A percentile compares a stretch with the other conserved stretches of the same genome.
phyloP scores from a whole-genome alignment of 2,113 vertebrate species.

The Pimephales promelas region DNA sequence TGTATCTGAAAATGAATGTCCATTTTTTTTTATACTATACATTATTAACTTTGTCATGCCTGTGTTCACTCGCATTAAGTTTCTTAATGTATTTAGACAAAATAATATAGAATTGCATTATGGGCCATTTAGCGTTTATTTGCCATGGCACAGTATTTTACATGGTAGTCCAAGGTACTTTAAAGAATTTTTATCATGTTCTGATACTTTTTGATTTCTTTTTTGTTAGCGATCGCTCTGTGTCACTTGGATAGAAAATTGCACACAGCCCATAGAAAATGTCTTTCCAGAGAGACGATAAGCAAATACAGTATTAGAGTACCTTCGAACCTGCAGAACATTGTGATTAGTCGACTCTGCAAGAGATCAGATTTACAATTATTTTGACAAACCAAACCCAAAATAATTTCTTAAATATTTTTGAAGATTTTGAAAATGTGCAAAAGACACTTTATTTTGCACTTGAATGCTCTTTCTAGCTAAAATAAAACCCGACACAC shows the following conservation, averaged over 20 bases:
- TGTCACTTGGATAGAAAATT: background rate
- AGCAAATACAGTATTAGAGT: background rate
- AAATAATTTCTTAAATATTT: background rate
- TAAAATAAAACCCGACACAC: slow-evolving; percentile 12
- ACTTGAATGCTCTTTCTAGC: background rate
- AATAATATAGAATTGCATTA: background rate
- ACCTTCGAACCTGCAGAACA: background rate
- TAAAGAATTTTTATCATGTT: no score
- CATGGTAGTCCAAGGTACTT: no score
- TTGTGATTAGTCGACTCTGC: background rate
- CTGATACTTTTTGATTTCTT: no score
- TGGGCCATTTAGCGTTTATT: background rate
- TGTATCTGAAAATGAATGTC: no score
- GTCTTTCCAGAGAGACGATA: background rate
- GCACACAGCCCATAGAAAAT: background rate
- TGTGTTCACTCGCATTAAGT: no score
- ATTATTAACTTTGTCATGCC: no score
- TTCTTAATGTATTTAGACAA: background rate
- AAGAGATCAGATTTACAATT: background rate
- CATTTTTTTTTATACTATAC: no score
- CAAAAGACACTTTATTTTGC: slow-evolving; percentile 2
- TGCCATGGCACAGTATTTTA: background rate
- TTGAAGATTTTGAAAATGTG: background rate
- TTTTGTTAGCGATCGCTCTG: background rate
- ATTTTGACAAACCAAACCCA: background rate